A percentile compares a stretch with the other conserved stretches of the same genome.
phyloP scores from a whole-genome alignment of 1,140 invertebrate genomes.

The Megathymus violae region DNA sequence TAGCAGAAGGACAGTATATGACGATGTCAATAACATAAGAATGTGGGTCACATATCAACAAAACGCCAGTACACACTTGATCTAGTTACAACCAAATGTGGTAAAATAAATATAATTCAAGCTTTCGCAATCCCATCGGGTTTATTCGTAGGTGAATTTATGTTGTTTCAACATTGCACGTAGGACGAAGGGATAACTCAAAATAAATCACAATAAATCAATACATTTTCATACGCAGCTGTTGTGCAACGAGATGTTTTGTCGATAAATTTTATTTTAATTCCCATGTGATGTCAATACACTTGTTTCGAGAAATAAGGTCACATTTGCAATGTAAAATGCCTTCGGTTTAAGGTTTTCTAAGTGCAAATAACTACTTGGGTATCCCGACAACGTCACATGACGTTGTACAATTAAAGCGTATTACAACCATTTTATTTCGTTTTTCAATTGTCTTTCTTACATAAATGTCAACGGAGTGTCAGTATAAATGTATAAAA shows the following conservation, averaged over 20 bases:
- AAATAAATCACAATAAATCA: slow-evolving; percentile 51
- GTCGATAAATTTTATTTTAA: not conserved
- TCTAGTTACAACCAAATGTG: slow-evolving; percentile 17
- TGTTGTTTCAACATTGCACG: not conserved
- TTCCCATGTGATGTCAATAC: slow-evolving; percentile 4
- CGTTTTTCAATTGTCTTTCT: too few relatives aligned
- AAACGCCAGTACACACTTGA: not conserved
- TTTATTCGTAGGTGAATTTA: not conserved
- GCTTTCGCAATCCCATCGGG: not conserved
- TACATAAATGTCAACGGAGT: too few relatives aligned
- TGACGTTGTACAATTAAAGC: too few relatives aligned
- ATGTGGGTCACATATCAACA: too few relatives aligned
- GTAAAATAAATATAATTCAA: not conserved
- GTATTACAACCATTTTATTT: too few relatives aligned
- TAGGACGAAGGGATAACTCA: slow-evolving; percentile 40
- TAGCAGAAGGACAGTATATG: too few relatives aligned
- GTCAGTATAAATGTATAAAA: too few relatives aligned
- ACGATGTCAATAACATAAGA: too few relatives aligned
- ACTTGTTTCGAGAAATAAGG: slow-evolving; percentile 5
- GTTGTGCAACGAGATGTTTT: slow-evolving; percentile 43
- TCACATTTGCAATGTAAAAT: not conserved
- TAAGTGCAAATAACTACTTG: not conserved
- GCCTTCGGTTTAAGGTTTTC: not conserved
- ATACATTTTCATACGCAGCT: slow-evolving; percentile 43
- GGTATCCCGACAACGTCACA: not conserved